Base-by-base conservation (phyloP, 2,113 vertebrate genomes). In the Pongo pygmaeus region DNA sequence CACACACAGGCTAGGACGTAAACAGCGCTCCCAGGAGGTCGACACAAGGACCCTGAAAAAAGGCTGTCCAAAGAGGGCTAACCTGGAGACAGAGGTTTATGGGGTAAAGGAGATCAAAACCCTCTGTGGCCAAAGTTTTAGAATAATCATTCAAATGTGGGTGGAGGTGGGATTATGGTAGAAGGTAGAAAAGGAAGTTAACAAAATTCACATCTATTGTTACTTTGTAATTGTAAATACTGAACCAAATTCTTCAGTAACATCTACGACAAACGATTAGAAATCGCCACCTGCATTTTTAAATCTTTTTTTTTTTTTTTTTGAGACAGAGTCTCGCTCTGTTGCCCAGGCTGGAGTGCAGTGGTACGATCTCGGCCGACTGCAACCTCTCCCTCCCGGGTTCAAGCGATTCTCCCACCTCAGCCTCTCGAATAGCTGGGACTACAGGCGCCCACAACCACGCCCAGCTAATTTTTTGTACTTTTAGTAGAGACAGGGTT, bases 11-110 rank as follows among this genome's bases (percentile, higher is more conserved):
- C 3, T 5, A 18, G 27, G 81, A 8, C 27, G 18, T 4, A 2
- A 30, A 43, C 2, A 48, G 20, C 38, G 8, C 32, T 16, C 8
- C 30, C 22, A 27, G 8, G 75, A 35, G 22, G 5, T 48, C 8
- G 18, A 3, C 8, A 3, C 14, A 0, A 9, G 43, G 0, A 14
- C 50, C 48, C 72, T 18, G 13, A 43, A 32, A 9, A 12, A 61
- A 50, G 61, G 20, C 25, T 43, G 32, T 43, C 9, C 48, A 18
- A 35, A 70, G 35, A 38, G 2, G 7, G 14, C 18, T 6, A 32
- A 17, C 50, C 22, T 13, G 8, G 43, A 84, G 23, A 74, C 67
- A 27, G 20, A 91, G 55, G 16, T 20, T 10, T 55, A 16, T 74
- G 50, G 25, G 46, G 2, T 13, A 80, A 4, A 83, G 38, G 32